A percentile compares a stretch with the other conserved stretches of the same genome.
Conservation (phyloP, 35 echinoderm and acorn worm species). For the Ptychodera flava region DNA sequence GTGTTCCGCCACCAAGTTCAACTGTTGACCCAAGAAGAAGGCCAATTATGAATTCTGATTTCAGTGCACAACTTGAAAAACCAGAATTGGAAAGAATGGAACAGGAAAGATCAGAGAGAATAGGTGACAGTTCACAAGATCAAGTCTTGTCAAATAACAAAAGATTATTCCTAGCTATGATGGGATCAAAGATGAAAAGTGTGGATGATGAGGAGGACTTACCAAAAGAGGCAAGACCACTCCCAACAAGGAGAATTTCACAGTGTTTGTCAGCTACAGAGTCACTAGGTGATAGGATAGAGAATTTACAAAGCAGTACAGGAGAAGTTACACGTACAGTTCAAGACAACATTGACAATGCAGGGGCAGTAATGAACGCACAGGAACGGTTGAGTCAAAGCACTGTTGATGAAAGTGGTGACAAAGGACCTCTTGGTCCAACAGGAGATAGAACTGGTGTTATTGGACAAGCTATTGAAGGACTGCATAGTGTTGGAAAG, state of each 20-base stretch:
- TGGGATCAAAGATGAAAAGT: background rate
- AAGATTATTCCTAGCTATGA: background rate
- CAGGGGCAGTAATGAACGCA: background rate
- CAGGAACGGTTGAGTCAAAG: background rate
- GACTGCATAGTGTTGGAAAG: slow-evolving; percentile 25
- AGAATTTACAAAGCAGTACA: background rate
- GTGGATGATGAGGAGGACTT: background rate
- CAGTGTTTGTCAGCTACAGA: background rate
- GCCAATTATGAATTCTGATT: background rate
- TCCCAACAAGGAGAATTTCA: background rate
- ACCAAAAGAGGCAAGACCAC: background rate
- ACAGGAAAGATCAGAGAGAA: background rate
- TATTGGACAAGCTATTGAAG: slow-evolving; percentile 47
- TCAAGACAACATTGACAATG: background rate
- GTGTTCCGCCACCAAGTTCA: background rate
- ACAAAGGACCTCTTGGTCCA: background rate
- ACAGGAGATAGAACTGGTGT: slow-evolving; percentile 56
- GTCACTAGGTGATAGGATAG: background rate
- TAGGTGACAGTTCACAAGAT: background rate
- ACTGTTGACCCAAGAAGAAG: background rate
- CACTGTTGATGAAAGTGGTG: background rate
- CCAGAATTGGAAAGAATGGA: background rate
- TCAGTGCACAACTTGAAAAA: background rate
- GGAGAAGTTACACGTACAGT: background rate
- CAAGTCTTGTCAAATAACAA: background rate